A percentile compares a stretch with the other conserved stretches of the same genome.
Conservation (phyloP, 2,113 vertebrate genomes). For the Mystacornis crossleyi region DNA sequence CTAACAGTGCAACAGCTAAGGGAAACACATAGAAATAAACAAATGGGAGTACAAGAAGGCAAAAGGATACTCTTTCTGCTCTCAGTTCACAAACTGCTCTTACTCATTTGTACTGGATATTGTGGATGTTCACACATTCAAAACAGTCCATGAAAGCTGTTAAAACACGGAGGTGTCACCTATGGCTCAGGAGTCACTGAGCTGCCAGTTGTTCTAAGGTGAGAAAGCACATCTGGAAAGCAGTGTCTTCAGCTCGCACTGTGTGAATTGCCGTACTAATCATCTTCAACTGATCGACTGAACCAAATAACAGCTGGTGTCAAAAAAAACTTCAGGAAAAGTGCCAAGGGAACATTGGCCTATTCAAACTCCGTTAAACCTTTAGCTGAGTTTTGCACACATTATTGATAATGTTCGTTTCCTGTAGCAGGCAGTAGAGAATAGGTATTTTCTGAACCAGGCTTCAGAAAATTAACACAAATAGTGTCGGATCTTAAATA, state of each 20-base stretch:
- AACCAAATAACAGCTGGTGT: neutral
- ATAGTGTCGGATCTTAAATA: neutral
- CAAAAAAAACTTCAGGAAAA: neutral
- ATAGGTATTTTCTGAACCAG: neutral
- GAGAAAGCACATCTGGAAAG: neutral
- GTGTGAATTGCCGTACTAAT: neutral
- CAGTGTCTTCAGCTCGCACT: neutral
- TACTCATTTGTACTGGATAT: neutral
- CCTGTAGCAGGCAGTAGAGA: neutral
- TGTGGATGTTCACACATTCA: neutral
- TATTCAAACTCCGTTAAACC: neutral
- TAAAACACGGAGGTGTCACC: neutral
- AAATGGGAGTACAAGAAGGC: neutral
- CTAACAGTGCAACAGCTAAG: neutral
- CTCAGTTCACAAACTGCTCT: neutral
- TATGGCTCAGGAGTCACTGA: neutral
- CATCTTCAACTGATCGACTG: fast-evolving
- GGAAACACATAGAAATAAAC: neutral
- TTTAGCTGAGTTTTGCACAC: neutral
- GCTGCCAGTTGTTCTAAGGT: neutral
- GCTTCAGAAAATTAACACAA: neutral
- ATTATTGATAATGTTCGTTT: neutral
- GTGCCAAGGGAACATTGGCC: neutral
- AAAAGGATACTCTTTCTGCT: neutral
- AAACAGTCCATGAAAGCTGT: neutral